Evolutionary conservation across 2,888 invertebrate genomes (phyloP).

Genomic region (Andrena bucephala): DNA sequence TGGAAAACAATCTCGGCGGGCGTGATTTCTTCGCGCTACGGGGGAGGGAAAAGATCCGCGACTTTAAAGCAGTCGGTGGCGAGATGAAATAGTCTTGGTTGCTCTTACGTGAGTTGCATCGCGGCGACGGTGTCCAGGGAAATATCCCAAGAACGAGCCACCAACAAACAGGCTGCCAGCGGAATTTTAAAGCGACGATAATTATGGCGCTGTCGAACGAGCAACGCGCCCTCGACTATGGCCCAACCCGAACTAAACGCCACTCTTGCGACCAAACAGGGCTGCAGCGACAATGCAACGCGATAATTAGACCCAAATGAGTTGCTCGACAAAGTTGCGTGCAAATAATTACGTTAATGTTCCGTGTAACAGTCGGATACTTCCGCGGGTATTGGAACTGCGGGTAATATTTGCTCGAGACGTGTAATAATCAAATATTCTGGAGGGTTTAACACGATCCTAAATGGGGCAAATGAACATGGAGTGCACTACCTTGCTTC

Average conservation of each 20-base stretch:
- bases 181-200: slow-evolving; percentile 60
- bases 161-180: slow-evolving; percentile 17
- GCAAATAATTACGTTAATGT: slow-evolving; percentile 17
- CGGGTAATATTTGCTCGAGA: background rate
- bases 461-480: too few species aligned
- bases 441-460: background rate
- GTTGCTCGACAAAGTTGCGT: slow-evolving; percentile 18
- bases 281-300: background rate
- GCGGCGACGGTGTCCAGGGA: slow-evolving; percentile 35
- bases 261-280: background rate
- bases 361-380: background rate
- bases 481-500: too few species aligned
- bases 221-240: background rate
- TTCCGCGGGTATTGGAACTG: background rate
- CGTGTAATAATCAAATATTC: background rate
- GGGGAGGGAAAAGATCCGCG: slow-evolving; percentile 19
- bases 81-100: slow-evolving; percentile 41
- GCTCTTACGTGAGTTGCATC: slow-evolving; percentile 50
- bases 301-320: slow-evolving; percentile 25
- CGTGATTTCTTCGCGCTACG: slow-evolving; percentile 49
- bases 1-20: slow-evolving; percentile 65
- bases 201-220: slow-evolving; percentile 33
- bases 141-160: slow-evolving; percentile 56
- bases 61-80: slow-evolving; percentile 32
- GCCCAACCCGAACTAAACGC: slow-evolving; percentile 2